These are phyloP conservation scores for Sebastes minor DNA, from an alignment of 2,797 vertebrate species.

Conservation along the genomic window DNA sequence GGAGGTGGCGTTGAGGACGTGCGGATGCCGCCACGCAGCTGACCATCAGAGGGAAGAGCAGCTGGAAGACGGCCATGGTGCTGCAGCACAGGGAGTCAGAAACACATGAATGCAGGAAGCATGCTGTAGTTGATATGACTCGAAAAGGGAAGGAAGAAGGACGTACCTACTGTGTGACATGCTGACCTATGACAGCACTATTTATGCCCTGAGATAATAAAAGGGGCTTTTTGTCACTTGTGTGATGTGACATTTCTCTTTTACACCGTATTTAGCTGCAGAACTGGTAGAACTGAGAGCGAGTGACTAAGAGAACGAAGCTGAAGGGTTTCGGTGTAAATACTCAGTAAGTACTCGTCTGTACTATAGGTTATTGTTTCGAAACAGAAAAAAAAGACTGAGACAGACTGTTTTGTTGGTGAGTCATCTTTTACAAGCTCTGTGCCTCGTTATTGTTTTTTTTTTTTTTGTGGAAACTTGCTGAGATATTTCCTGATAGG, in stretches of 20 bases:
- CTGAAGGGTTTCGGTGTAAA: constrained; percentile 3
- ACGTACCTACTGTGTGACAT: constrained; percentile 39
- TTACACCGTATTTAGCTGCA: not conserved
- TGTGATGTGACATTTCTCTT: constrained; percentile 12
- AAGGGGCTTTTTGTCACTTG: constrained; percentile 43
- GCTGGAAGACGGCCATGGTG: constrained; percentile 86
- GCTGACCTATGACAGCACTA: constrained; percentile 45
- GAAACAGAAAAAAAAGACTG: constrained; percentile 2
- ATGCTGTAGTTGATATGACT: constrained; percentile 17
- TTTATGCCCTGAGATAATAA: constrained; percentile 31
- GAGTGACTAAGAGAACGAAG: constrained; percentile 33
- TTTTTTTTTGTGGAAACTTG: constrained; percentile 4
- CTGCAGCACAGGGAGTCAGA: constrained; percentile 67
- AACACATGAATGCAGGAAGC: constrained; percentile 46
- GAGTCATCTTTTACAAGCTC: constrained; percentile 42
- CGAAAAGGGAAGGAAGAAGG: constrained; percentile 51
- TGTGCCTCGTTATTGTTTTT: not conserved
- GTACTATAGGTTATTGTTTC: constrained; percentile 16
- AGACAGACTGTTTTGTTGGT: not conserved
- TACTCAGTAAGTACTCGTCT: not conserved
- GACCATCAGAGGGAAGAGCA: constrained; percentile 84
- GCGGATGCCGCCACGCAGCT: constrained; percentile 70
- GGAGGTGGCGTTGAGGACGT: constrained; percentile 59
- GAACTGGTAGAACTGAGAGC: constrained; percentile 6
- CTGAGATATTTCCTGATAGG: constrained; percentile 33